phyloP scores from a whole-genome alignment of 2,797 vertebrate species.

The Neomorphus geoffroyi region DNA sequence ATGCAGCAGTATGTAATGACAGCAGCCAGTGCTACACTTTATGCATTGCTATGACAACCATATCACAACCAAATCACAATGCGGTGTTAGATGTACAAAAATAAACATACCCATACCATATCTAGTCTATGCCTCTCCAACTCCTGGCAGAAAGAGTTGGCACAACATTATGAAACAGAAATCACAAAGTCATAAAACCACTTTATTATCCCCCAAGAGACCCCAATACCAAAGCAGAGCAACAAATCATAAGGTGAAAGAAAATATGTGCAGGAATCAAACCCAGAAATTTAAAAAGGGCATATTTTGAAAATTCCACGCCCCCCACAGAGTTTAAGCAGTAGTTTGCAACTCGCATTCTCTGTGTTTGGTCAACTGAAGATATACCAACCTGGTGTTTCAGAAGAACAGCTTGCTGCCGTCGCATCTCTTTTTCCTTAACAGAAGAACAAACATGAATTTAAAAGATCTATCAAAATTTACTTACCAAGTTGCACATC shows the following conservation, averaged over 20 bases:
- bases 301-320: constrained; percentile 31
- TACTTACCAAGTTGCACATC: neutral
- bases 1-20: constrained; percentile 91
- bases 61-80: constrained; percentile 94
- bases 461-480: neutral
- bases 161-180: constrained; percentile 95
- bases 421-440: constrained; percentile 93
- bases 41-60: constrained; percentile 98
- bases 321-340: constrained; percentile 12
- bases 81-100: constrained; percentile 95
- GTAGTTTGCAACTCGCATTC: constrained; percentile 20
- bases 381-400: constrained; percentile 90
- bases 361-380: neutral
- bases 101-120: constrained; percentile 99
- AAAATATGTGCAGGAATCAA: constrained; percentile 69
- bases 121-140: constrained; percentile 99
- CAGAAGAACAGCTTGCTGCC: constrained; percentile 90
- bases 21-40: constrained; percentile 93
- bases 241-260: constrained; percentile 77
- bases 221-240: constrained; percentile 88
- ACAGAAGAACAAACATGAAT: constrained; percentile 52
- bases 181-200: constrained; percentile 88
- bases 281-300: constrained; percentile 48
- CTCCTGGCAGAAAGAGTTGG: constrained; percentile 99
- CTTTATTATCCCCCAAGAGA: constrained; percentile 79